Percentiles rank a stretch among this genome's conserved stretches.
phyloP scores from a whole-genome alignment of 2,888 invertebrate species.

The Ellobium chinense region DNA sequence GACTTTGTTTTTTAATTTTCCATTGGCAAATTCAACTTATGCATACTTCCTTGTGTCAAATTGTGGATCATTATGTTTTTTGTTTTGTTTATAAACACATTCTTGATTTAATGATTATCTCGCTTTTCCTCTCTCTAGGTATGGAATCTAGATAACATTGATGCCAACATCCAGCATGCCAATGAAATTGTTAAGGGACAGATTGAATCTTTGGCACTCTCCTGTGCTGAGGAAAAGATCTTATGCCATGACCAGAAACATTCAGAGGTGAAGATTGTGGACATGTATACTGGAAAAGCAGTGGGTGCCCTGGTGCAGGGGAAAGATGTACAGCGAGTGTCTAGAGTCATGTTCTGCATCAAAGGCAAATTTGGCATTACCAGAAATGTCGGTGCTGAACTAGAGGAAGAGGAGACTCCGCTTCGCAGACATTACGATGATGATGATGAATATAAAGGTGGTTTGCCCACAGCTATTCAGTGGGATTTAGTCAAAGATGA shows the following conservation, averaged over 20 bases:
- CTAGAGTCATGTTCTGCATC: conserved; percentile 60
- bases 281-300: conserved; percentile 58
- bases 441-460: not conserved
- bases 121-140: conserved; percentile 51
- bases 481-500: conserved; percentile 60
- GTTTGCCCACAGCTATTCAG: not conserved
- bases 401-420: conserved; percentile 33
- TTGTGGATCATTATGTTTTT: too few species aligned
- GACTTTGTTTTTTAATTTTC: too few species aligned
- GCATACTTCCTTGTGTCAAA: too few species aligned
- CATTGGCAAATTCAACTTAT: too few species aligned
- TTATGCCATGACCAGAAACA: conserved; percentile 58
- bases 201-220: conserved; percentile 56
- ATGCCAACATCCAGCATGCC: conserved; percentile 64
- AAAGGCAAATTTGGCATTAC: conserved; percentile 62
- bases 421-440: not conserved
- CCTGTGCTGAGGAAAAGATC: conserved; percentile 52
- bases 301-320: conserved; percentile 63
- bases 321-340: conserved; percentile 53
- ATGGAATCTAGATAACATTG: conserved; percentile 73
- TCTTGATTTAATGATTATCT: not conserved
- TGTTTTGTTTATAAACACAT: too few species aligned
- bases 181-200: conserved; percentile 63
- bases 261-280: conserved; percentile 69
- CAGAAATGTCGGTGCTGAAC: conserved; percentile 50